Conservation (phyloP, 1,140 invertebrate genomes). For the Drosophila trapezifrons region DNA sequence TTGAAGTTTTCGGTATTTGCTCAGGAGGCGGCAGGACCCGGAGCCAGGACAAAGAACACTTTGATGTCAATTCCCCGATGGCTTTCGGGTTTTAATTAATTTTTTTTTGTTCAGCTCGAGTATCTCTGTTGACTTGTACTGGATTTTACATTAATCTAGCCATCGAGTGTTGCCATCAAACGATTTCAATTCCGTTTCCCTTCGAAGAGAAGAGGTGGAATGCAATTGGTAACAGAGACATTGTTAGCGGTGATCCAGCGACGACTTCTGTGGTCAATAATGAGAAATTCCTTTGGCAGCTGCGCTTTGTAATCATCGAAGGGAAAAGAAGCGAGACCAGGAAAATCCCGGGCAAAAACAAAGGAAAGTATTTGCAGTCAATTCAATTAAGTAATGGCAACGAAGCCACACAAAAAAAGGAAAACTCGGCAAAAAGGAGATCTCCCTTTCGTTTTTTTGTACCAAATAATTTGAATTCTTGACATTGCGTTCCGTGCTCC, state of each 20-base stretch:
- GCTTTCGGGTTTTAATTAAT: slow-evolving; percentile 74
- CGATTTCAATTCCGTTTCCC: slow-evolving; percentile 76
- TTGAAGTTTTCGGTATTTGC: slow-evolving; percentile 60
- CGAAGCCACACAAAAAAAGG: slow-evolving; percentile 18
- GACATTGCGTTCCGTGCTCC: slow-evolving; percentile 39
- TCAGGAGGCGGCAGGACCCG: slow-evolving; percentile 17
- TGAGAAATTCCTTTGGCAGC: slow-evolving; percentile 75
- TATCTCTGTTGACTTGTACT: slow-evolving; percentile 45
- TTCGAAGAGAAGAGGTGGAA: slow-evolving; percentile 22
- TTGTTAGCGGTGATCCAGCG: slow-evolving; percentile 61
- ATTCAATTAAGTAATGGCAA: slow-evolving; percentile 77
- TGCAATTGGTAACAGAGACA: slow-evolving; percentile 59
- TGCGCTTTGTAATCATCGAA: slow-evolving; percentile 55
- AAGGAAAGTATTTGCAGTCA: slow-evolving; percentile 72
- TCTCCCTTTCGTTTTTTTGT: slow-evolving; percentile 15
- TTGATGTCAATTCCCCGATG: slow-evolving; percentile 41
- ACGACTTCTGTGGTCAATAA: slow-evolving; percentile 79
- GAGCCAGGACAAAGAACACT: slow-evolving; percentile 40
- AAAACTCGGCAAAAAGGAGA: slow-evolving; percentile 35
- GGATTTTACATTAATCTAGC: slow-evolving; percentile 70
- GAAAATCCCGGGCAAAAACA: slow-evolving; percentile 50
- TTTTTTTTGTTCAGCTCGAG: slow-evolving; percentile 33
- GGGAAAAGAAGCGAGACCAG: slow-evolving; percentile 28
- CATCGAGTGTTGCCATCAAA: slow-evolving; percentile 69
- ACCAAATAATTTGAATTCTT: slow-evolving; percentile 74